Base-by-base conservation (phyloP, 2,797 vertebrate species). In the Ibycter americanus region DNA sequence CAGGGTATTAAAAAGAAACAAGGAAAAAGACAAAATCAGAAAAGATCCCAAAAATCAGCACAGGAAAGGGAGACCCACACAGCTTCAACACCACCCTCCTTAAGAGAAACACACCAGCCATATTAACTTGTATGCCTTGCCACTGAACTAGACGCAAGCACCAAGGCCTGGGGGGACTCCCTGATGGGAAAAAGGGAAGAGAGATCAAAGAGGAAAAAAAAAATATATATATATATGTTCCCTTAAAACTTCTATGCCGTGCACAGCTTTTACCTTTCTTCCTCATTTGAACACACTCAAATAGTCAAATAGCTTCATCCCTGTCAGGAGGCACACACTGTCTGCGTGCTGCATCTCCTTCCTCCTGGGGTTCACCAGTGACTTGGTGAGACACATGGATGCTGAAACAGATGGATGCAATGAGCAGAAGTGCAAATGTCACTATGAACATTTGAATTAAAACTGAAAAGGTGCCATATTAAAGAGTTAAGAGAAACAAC, bases 291-390 rank as follows among this genome's bases (percentile, higher is more conserved):
- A 71, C 47, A 38, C 7, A 12, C 8, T 16, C 40, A 70, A 67
- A 19, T 5, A 4, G 13, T 55, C 59, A 34, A 38, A 83, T 6
- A 17, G 31, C 31, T 17, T 74, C 19, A 68, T 22, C 38, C 67
- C 23, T 38, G 17, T 44, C 66, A 63, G 31, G 72, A 83, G 61
- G 44, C 26, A 26, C 66, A 44, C 6, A 1, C 46, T 54, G 66
- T 40, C 58, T 36, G 16, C 0, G 0, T 22, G 55, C 49, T 79
- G 23, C 1, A 0, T 21, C 36, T 9, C 42, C 40, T 54, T 36
- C 47, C 27, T 78, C 49, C 54, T 19, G 23, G 13, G 18, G 40
- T 27, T 87, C 38, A 68, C 36, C 55, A 52, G 40, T n/a, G 83
- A 31, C 54, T 70, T 42, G n/a, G 26, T 15, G 21, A 80, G 31